Base-by-base conservation (phyloP, 2,797 vertebrate species). In the Acanthis flammea region DNA sequence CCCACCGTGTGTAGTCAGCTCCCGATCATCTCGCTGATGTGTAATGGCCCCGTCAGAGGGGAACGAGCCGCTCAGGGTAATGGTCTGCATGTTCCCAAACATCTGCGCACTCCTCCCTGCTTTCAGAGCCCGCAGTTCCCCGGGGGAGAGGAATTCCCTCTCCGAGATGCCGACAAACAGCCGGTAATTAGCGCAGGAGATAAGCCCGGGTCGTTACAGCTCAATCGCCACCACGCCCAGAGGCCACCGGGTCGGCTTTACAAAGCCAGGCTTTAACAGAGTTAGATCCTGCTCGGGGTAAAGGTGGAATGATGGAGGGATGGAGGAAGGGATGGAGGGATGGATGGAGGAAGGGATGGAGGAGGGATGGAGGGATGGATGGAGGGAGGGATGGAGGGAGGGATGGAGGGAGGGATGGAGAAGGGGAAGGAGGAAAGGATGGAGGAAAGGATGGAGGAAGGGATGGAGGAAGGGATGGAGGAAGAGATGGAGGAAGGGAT, bases 241-340 rank as follows among this genome's bases (percentile, higher is more conserved):
- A 71, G 74, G 76, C 28, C 86, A 57, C 28, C 14, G 41, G 62
- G 35, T 55, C 65, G 19, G 76, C 86, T 83, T 37, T 19, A 23
- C 35, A 6, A 0, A 0, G 47, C 71, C 35, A 8, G 75, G 9
- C 53, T 88, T 73, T 9, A 42, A 9, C 0, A 1, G 1, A 0
- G n/a, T 18, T 14, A 11, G 30, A 75, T 9, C 54, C 61, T 3
- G 2, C 33, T 0, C 19, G 4, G 48, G 44, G n/a, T 13, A 13
- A n/a, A 51, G 42, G 31, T 1, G 2, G 66, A 24, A 58, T 3
- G 30, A 24, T 35, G 15, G 60, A 51, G 2, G 37, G 55, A 74
- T 3, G n/a, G 60, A 51, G 1, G 48, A 50, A 74, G 2, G 11
- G 15, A 74, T 11, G 23, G 4, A 47, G 4, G 13, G 41, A 60